Base-by-base conservation (phyloP, 2,113 vertebrate genomes). In the Carassius carassius region DNA sequence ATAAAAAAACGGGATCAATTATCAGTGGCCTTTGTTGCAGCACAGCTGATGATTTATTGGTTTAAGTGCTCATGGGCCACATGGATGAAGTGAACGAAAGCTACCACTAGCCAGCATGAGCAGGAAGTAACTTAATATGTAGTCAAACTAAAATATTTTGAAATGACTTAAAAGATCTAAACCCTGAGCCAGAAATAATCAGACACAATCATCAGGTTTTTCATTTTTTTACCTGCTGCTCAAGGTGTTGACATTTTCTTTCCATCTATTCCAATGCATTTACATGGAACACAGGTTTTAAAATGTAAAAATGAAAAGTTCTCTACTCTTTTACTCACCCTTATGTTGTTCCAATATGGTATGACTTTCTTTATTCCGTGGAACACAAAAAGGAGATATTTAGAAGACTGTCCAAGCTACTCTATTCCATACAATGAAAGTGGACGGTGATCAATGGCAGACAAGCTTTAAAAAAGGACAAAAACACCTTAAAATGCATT, bases 1-100 rank as follows among this genome's bases (percentile, higher is more conserved):
- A 44, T 16, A 85, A 54, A 85, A 37, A 82, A 23, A 54, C 70
- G 23, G 35, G 54, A 60, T 21, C 12, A 63, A 81, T 84, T 17
- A 80, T 58, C 25, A 49, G 62, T 76, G 69, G 63, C 32, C 47
- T 81, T 58, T 67, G 19, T n/a, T 62, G 44, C 21, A 65, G 65
- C 11, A 21, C 17, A 37, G 37, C 13, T 35, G 11, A 29, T 32
- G 37, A 56, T 69, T 13, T 32, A 51, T 80, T 47, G 58, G 13
- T 47, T 78, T 44, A 41, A 41, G 10, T 3, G 4, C 13, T 60
- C 35, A 62, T 0, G 19, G 4, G 32, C 25, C 54, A 37, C 75
- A 58, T 16, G 21, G 21, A 78, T 44, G 21, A 25, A 9, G 35
- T 25, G 21, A 62, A 44, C 11, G 6, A 62, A 44, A 7, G 11